Conservation (phyloP, 2,888 invertebrate species). For the Tenodera sinensis region DNA sequence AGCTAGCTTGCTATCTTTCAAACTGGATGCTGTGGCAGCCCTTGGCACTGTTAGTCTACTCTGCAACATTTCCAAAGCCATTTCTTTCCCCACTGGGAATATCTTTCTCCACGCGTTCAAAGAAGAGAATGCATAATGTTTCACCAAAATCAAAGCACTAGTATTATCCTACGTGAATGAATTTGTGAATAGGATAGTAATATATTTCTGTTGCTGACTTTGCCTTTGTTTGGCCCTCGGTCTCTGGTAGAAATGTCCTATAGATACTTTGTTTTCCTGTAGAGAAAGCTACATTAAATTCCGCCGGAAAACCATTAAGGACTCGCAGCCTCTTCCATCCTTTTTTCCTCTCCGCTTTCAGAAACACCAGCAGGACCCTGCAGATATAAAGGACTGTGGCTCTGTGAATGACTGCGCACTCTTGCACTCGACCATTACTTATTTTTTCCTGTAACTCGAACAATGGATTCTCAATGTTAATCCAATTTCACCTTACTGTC, state of each 20-base stretch:
- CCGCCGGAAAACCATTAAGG: background rate
- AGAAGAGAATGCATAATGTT: too few species aligned
- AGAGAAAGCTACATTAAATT: background rate
- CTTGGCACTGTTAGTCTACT: too few species aligned
- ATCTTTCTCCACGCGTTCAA: too few species aligned
- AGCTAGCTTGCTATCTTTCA: too few species aligned
- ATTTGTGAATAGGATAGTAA: too few species aligned
- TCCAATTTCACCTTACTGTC: background rate
- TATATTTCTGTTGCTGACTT: background rate
- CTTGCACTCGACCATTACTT: background rate
- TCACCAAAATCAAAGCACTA: too few species aligned
- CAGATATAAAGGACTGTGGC: background rate
- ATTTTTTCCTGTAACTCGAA: background rate
- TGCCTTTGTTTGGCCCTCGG: background rate
- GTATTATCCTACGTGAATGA: too few species aligned
- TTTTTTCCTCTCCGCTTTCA: background rate
- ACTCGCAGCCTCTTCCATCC: background rate
- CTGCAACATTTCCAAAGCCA: too few species aligned
- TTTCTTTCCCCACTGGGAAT: too few species aligned
- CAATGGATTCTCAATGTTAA: background rate
- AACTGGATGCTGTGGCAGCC: too few species aligned
- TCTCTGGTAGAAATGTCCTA: background rate
- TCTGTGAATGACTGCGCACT: background rate
- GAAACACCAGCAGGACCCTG: background rate
- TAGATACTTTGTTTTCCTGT: background rate